A percentile compares a stretch with the other conserved stretches of the same genome.
phyloP scores from a whole-genome alignment of 2,888 invertebrate genomes.

The Troides aeacus region DNA sequence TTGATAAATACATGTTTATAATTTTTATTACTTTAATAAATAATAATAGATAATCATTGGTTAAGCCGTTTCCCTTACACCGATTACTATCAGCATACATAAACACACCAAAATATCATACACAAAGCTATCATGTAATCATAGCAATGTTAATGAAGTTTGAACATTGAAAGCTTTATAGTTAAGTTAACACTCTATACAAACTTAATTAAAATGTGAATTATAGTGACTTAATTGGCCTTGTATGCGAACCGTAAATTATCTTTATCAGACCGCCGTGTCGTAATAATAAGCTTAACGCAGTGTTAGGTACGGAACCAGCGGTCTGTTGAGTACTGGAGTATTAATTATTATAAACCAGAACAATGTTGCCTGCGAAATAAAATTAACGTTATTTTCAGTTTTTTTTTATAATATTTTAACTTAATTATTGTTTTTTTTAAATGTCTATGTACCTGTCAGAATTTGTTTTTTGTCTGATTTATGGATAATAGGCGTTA shows the following conservation, averaged over 20 bases:
- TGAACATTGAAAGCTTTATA: not conserved
- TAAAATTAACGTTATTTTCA: not conserved
- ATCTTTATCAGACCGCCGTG: constrained; percentile 9
- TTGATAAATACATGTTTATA: too few relatives aligned
- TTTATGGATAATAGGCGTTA: too few relatives aligned
- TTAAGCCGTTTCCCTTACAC: too few relatives aligned
- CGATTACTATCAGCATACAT: too few relatives aligned
- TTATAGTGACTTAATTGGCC: constrained; percentile 14
- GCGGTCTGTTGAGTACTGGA: constrained; percentile 1
- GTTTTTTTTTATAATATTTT: not conserved
- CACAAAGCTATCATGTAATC: constrained; percentile 1
- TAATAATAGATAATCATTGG: too few relatives aligned
- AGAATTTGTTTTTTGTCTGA: too few relatives aligned
- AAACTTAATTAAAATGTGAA: constrained; percentile 2
- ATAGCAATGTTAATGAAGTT: not conserved
- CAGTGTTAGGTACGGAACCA: constrained; percentile 9
- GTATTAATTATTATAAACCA: not conserved
- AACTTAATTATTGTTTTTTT: not conserved
- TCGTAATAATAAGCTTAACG: constrained; percentile 14
- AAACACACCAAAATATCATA: not conserved
- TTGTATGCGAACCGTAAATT: constrained; percentile 15
- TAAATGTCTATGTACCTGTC: too few relatives aligned
- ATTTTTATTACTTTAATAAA: too few relatives aligned
- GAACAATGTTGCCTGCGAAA: not conserved
- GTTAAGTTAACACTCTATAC: constrained; percentile 1